phyloP scores from a whole-genome alignment of 2,113 vertebrate genomes.

The Stigmatopora argus region DNA sequence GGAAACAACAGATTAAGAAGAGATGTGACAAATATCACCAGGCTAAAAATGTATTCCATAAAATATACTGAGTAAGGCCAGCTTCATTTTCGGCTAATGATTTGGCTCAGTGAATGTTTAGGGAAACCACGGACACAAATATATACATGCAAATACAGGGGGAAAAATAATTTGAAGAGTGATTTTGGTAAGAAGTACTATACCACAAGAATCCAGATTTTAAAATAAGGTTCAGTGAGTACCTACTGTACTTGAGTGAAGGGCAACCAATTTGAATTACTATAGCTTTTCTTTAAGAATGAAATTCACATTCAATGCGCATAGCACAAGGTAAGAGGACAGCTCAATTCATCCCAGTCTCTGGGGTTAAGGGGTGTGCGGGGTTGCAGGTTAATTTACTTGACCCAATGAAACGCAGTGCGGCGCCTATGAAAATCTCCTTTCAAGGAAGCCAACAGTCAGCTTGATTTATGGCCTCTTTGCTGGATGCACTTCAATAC shows the following conservation, averaged over 20 bases:
- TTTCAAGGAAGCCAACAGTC: conserved; percentile 39
- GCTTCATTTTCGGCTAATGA: background rate
- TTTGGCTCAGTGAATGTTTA: background rate
- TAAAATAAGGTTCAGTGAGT: background rate
- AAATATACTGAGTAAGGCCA: background rate
- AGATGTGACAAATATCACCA: background rate
- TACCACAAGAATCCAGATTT: background rate
- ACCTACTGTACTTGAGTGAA: background rate
- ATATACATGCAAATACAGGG: no score
- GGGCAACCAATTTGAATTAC: background rate
- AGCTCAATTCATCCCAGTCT: conserved; percentile 31
- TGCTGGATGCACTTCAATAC: conserved; percentile 48
- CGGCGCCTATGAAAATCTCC: conserved; percentile 54
- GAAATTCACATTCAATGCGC: background rate
- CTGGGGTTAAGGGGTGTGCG: conserved; percentile 40
- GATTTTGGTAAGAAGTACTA: background rate
- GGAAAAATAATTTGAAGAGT: no score
- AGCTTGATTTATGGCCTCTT: conserved; percentile 59
- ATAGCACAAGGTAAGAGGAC: conserved; percentile 25
- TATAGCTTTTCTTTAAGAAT: background rate
- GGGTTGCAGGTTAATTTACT: conserved; percentile 65
- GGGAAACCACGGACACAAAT: background rate
- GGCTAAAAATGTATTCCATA: background rate
- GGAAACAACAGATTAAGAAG: background rate
- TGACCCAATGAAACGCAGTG: conserved; percentile 63